Evolutionary conservation across 2,797 vertebrate genomes (phyloP).

Genomic region (Scyliorhinus canicula): DNA sequence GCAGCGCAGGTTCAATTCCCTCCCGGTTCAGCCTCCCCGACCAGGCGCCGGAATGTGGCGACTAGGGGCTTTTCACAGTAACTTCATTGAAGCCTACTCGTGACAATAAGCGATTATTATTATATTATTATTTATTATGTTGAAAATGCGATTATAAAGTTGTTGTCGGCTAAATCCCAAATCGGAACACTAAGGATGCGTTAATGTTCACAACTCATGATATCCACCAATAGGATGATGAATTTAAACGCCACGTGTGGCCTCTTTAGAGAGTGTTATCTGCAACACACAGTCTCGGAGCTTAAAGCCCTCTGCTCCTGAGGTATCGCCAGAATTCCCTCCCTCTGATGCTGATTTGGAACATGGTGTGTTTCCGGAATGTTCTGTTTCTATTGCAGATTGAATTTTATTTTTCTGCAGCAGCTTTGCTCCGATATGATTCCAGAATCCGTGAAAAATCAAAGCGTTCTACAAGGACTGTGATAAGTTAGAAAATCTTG

Average conservation of each 20-base stretch:
- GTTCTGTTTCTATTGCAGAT: not conserved
- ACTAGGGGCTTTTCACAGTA: too few relatives aligned
- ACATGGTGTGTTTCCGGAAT: not conserved
- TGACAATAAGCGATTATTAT: too few relatives aligned
- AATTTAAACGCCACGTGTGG: not conserved
- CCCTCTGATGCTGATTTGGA: not conserved
- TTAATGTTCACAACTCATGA: rapidly evolving
- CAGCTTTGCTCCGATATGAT: not conserved
- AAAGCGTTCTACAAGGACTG: not conserved
- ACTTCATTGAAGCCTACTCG: too few relatives aligned
- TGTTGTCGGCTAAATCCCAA: not conserved
- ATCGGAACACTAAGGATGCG: not conserved
- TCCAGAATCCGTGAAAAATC: not conserved
- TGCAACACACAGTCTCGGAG: not conserved
- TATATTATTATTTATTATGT: too few relatives aligned
- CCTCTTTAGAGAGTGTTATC: not conserved
- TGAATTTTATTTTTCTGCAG: not conserved
- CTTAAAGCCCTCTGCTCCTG: not conserved
- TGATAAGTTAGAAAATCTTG: not conserved
- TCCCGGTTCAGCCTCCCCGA: too few relatives aligned
- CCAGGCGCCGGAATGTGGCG: too few relatives aligned
- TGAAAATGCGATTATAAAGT: not conserved
- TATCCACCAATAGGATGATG: not conserved
- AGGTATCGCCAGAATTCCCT: not conserved
- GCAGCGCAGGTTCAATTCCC: too few relatives aligned